phyloP scores from a whole-genome alignment of 2,888 invertebrate species.

The Tetropium fuscum region DNA sequence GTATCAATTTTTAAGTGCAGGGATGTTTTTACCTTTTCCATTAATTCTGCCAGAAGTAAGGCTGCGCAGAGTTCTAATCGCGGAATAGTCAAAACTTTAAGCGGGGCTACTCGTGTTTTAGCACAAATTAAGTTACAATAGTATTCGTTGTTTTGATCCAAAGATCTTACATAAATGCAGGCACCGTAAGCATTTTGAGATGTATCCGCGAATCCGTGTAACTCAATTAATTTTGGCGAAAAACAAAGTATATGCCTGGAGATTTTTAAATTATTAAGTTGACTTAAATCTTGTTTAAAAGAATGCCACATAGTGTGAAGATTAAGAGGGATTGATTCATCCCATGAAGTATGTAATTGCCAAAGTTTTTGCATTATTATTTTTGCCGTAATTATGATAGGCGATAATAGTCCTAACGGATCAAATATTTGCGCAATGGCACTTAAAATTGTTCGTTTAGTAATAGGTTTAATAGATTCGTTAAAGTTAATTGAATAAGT shows the following conservation, averaged over 20 bases:
- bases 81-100: constrained; percentile 31
- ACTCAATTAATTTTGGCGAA: constrained; percentile 1
- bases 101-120: constrained; percentile 29
- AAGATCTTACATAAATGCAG: constrained; percentile 13
- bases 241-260: constrained; percentile 4
- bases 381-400: constrained; percentile 5
- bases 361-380: constrained; percentile 23
- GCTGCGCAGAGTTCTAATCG: constrained; percentile 30
- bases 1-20: constrained; percentile 7
- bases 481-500: constrained; percentile 1
- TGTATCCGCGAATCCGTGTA: constrained; percentile 19
- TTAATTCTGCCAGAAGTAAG: constrained; percentile 23
- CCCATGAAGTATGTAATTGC: constrained; percentile 15
- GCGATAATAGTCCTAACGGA: constrained; percentile 2
- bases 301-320: constrained; percentile 11
- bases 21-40: constrained; percentile 18
- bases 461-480: background rate
- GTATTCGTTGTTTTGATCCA: background rate
- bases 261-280: constrained; percentile 5
- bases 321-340: constrained; percentile 14
- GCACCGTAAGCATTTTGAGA: constrained; percentile 21
- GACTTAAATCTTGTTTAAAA: constrained; percentile 4
- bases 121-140: constrained; percentile 27
- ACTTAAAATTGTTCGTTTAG: constrained; percentile 5
- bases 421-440: constrained; percentile 1